Conservation (phyloP, 2,797 vertebrate species). For the Melanotaenia nigrans region DNA sequence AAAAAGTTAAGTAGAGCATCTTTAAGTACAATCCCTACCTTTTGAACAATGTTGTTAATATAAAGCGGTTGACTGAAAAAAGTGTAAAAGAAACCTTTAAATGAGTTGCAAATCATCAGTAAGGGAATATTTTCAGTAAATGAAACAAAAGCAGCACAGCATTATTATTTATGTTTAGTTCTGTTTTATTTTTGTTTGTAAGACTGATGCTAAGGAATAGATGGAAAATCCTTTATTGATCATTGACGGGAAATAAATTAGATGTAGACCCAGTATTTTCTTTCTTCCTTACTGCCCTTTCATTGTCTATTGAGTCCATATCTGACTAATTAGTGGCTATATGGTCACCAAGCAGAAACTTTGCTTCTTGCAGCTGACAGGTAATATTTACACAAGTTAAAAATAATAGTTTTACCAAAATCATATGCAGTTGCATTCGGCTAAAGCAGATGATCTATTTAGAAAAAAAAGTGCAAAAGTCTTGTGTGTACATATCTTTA, state of each 20-base stretch:
- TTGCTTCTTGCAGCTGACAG: not conserved
- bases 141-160: too few species aligned
- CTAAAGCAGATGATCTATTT: not conserved
- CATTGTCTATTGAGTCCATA: too few species aligned
- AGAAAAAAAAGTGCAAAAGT: not conserved
- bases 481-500: not conserved
- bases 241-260: not conserved
- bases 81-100: too few species aligned
- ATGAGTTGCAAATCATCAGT: too few species aligned
- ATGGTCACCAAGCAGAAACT: not conserved
- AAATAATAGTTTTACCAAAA: not conserved
- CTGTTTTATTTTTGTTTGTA: too few species aligned
- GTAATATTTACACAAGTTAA: not conserved
- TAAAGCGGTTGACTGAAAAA: too few species aligned
- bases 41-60: too few species aligned
- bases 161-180: too few species aligned
- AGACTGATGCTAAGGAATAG: too few species aligned
- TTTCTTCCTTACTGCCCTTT: not conserved
- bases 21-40: too few species aligned
- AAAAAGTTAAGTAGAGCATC: too few species aligned
- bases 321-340: not conserved
- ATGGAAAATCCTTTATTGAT: not conserved
- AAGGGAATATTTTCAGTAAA: too few species aligned
- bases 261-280: not conserved
- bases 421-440: not conserved